Conservation (phyloP, 2,888 invertebrate species). For the Meliscaeva auricollis region DNA sequence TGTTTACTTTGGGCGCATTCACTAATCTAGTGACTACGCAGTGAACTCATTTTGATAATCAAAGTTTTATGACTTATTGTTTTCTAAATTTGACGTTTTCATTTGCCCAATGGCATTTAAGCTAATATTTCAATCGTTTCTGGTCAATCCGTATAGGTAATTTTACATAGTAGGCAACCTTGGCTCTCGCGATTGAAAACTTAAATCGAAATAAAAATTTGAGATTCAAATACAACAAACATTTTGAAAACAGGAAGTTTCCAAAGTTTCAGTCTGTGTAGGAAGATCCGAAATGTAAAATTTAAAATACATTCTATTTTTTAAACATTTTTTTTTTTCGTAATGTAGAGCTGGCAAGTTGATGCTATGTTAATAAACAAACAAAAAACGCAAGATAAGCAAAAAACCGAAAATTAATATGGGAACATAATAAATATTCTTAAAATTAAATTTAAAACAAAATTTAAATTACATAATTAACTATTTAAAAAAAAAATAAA, state of each 20-base stretch:
- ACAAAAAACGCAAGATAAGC: conserved; percentile 10
- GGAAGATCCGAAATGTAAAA: background rate
- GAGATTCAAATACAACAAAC: conserved; percentile 14
- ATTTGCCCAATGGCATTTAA: too few relatives aligned
- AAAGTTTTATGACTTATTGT: too few relatives aligned
- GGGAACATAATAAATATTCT: conserved; percentile 4
- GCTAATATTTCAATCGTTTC: too few relatives aligned
- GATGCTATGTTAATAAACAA: conserved; percentile 12
- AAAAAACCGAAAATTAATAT: too few relatives aligned
- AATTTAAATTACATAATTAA: background rate
- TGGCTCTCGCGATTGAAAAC: background rate
- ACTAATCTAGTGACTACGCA: too few relatives aligned
- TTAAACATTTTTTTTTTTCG: background rate
- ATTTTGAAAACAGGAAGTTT: background rate
- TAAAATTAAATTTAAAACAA: background rate
- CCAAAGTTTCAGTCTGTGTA: conserved; percentile 1
- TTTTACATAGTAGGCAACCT: too few relatives aligned
- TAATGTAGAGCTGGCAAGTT: conserved; percentile 17
- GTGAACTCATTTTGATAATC: too few relatives aligned
- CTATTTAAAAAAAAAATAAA: background rate
- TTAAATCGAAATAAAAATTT: background rate
- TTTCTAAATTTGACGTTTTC: too few relatives aligned
- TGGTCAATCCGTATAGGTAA: too few relatives aligned
- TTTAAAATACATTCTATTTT: background rate
- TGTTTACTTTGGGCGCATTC: too few relatives aligned